These are phyloP conservation scores for Eulithis prunata DNA, from an alignment of 2,888 invertebrate genomes.

Conservation along the genomic window DNA sequence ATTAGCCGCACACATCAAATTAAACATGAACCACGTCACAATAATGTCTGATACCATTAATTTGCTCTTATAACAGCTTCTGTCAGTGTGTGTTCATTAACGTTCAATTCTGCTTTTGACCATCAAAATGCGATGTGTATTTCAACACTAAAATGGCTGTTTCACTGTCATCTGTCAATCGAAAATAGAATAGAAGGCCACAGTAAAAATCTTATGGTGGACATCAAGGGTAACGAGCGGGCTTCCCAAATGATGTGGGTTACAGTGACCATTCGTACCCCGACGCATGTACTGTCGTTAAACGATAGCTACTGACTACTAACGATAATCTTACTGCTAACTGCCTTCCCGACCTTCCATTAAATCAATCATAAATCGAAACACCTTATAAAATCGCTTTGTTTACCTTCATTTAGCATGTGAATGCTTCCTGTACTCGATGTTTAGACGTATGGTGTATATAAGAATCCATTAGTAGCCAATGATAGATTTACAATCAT, in stretches of 20 bases:
- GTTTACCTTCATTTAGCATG: conserved; percentile 51
- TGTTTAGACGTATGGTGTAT: conserved; percentile 17
- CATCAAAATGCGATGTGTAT: conserved; percentile 21
- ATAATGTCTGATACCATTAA: conserved; percentile 31
- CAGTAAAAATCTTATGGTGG: conserved; percentile 65
- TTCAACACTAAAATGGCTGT: conserved; percentile 3
- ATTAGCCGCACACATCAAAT: conserved; percentile 37
- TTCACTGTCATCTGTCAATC: conserved; percentile 1
- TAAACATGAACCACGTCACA: conserved; percentile 38
- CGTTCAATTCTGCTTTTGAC: conserved; percentile 36
- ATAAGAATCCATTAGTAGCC: background rate
- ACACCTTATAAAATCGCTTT: conserved; percentile 48
- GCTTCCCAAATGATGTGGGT: conserved; percentile 63
- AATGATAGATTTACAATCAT: too few relatives aligned
- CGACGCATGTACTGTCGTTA: conserved; percentile 60
- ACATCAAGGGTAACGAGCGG: conserved; percentile 67
- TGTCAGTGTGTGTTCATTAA: conserved; percentile 37
- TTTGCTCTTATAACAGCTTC: conserved; percentile 40
- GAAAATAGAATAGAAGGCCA: conserved; percentile 50
- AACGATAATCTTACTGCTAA: conserved; percentile 64
- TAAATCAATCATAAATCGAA: conserved; percentile 52
- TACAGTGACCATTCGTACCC: conserved; percentile 58
- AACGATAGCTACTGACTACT: conserved; percentile 63
- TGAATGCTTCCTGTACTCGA: conserved; percentile 44
- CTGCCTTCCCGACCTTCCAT: conserved; percentile 56